These are phyloP conservation scores for Chrysina gloriosa DNA, from an alignment of 2,888 invertebrate genomes.

Conservation along the genomic window DNA sequence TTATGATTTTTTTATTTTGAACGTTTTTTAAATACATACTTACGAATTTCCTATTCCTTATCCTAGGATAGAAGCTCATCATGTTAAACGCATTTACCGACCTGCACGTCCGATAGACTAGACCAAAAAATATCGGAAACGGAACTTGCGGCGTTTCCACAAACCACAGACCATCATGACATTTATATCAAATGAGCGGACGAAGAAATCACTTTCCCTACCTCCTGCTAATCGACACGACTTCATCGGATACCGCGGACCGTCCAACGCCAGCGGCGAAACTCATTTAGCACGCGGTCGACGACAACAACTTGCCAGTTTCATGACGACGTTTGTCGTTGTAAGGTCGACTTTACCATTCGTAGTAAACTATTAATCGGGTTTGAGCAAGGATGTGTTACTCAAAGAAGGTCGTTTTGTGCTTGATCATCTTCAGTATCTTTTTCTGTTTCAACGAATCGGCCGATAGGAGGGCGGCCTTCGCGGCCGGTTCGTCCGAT, in stretches of 20 bases:
- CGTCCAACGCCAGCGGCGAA: conserved; percentile 13
- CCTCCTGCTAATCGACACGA: too few relatives aligned
- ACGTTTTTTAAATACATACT: too few relatives aligned
- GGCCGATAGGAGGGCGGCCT: not conserved
- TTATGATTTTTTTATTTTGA: too few relatives aligned
- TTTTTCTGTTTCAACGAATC: conserved; percentile 11
- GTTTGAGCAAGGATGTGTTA: not conserved
- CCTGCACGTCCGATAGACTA: not conserved
- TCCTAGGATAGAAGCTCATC: too few relatives aligned
- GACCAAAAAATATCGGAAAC: not conserved
- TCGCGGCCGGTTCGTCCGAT: not conserved
- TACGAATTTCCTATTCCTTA: too few relatives aligned
- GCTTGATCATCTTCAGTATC: not conserved
- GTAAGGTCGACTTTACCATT: conserved; percentile 12
- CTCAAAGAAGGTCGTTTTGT: not conserved
- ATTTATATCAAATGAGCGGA: not conserved
- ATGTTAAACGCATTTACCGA: not conserved
- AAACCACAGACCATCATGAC: not conserved
- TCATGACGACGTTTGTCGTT: not conserved
- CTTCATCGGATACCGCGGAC: conserved; percentile 20
- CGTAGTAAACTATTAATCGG: not conserved
- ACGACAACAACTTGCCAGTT: not conserved
- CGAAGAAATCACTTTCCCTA: not conserved
- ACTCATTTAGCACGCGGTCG: not conserved
- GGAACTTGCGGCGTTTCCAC: conserved; percentile 12